Conservation (phyloP, 2,113 vertebrate species). For the human (Homo sapiens) region DNA sequence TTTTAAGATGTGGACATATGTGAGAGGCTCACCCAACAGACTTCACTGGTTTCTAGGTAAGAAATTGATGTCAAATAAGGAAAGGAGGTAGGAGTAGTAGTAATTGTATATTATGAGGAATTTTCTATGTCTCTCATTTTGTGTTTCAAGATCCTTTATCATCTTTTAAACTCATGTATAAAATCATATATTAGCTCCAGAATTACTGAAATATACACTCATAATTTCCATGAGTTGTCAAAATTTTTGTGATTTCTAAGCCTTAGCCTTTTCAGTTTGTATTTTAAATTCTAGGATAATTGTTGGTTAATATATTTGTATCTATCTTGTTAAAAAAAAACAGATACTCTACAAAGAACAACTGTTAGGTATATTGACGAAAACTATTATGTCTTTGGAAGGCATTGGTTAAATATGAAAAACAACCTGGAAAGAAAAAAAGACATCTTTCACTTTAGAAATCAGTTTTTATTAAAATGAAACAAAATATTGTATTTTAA, state of each 20-base stretch:
- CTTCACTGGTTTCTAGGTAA: not conserved
- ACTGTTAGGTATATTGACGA: not conserved
- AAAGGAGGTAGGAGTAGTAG: not conserved
- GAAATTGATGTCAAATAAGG: not conserved
- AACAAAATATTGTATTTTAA: not conserved
- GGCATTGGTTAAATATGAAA: not conserved
- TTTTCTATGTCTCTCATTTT: not conserved
- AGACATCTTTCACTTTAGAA: not conserved
- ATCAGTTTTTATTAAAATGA: not conserved
- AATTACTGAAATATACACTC: not conserved
- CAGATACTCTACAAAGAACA: not conserved
- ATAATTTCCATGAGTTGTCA: not conserved
- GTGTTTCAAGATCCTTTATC: not conserved
- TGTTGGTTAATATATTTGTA: not conserved
- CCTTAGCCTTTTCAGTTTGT: not conserved
- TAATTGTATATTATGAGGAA: not conserved
- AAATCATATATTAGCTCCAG: not conserved
- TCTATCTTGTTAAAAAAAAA: not conserved
- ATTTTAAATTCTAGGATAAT: conserved; percentile 3
- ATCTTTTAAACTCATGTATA: not conserved
- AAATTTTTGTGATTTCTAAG: not conserved
- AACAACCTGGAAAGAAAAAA: not conserved
- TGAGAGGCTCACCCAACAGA: not conserved
- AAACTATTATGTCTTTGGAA: not conserved
- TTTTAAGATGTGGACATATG: not conserved